Conservation (phyloP, 2,888 invertebrate genomes). For the Germaria angustata region DNA sequence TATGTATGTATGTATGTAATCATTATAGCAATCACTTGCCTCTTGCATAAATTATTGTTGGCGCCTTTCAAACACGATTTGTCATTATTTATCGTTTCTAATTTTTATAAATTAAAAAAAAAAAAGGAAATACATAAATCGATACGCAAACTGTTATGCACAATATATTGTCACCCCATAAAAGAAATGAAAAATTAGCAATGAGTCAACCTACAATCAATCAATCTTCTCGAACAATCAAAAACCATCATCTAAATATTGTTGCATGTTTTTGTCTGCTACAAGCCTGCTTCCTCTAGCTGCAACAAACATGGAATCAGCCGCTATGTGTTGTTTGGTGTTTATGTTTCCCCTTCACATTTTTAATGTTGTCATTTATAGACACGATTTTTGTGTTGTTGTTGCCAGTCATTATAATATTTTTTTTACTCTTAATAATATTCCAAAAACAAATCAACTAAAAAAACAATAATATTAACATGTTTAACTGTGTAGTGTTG, state of each 20-base stretch:
- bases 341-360: not conserved
- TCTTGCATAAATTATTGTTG: slow-evolving; percentile 44
- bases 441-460: not conserved
- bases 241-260: slow-evolving; percentile 31
- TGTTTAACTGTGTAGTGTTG: too few species aligned
- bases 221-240: slow-evolving; percentile 54
- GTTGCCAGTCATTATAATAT: slow-evolving; percentile 5
- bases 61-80: slow-evolving; percentile 55
- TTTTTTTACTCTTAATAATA: not conserved
- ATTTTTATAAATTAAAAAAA: slow-evolving; percentile 51
- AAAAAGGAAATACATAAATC: not conserved
- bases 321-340: not conserved
- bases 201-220: slow-evolving; percentile 62
- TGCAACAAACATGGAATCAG: not conserved
- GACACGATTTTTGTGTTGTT: slow-evolving; percentile 31
- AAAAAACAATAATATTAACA: not conserved
- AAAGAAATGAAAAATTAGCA: slow-evolving; percentile 54
- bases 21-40: not conserved
- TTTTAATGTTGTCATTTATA: slow-evolving; percentile 29
- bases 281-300: not conserved
- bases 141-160: slow-evolving; percentile 14
- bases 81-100: slow-evolving; percentile 61
- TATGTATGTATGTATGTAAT: not conserved
- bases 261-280: not conserved
- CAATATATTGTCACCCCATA: slow-evolving; percentile 48